phyloP scores from a whole-genome alignment of 1,140 invertebrate genomes.

The Drosophila nannoptera region DNA sequence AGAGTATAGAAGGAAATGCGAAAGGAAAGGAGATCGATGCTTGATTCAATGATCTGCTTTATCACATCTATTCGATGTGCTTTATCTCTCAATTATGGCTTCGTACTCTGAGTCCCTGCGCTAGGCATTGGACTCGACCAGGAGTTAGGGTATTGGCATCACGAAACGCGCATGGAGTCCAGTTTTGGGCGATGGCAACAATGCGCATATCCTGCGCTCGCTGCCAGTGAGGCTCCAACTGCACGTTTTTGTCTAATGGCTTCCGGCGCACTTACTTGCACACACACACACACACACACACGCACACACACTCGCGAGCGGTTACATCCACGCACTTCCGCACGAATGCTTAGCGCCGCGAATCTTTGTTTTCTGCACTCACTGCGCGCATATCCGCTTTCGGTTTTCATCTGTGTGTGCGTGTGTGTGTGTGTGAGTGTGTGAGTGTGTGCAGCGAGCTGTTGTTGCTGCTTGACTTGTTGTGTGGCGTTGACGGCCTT shows the following conservation, averaged over 20 bases:
- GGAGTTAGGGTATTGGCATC: constrained; percentile 22
- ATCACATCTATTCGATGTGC: no score
- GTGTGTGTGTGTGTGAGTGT: constrained; percentile 20
- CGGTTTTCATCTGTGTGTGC: constrained; percentile 14
- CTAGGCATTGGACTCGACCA: background rate
- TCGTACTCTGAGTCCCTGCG: background rate
- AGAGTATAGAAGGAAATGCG: no score
- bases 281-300: constrained; percentile 22
- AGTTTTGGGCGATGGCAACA: constrained; percentile 70
- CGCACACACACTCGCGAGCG: no score
- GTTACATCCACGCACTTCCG: constrained; percentile 61
- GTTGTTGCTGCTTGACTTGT: constrained; percentile 25
- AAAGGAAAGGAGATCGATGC: no score
- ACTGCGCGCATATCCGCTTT: constrained; percentile 67
- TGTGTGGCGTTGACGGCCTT: constrained; percentile 60
- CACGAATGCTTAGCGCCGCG: constrained; percentile 71
- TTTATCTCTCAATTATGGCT: background rate
- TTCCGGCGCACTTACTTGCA: constrained; percentile 57
- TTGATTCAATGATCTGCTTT: no score
- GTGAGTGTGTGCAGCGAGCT: constrained; percentile 11
- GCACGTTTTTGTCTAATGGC: constrained; percentile 76
- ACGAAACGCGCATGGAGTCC: constrained; percentile 52
- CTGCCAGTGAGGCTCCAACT: constrained; percentile 43
- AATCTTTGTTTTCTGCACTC: constrained; percentile 74
- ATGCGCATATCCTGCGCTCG: constrained; percentile 64